Evolutionary conservation across 30 jellyfish, hydroid and myxozoan genomes (phyloP).

Genomic region (Hydractinia symbiolongicarpus): DNA sequence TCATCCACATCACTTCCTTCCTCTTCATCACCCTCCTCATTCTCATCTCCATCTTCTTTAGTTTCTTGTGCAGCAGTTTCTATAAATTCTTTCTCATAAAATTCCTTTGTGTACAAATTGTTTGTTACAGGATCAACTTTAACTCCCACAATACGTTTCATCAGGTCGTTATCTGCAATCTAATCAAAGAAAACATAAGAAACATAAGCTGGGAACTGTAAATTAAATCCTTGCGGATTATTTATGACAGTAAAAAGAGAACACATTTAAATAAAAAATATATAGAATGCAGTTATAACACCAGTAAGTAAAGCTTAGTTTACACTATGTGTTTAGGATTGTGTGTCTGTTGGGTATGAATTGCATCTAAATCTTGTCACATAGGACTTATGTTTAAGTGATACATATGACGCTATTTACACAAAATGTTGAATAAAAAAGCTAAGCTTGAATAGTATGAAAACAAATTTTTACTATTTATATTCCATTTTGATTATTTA

Average conservation of each 20-base stretch:
- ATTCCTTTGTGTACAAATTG: slow-evolving; percentile 52
- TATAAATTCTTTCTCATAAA: slow-evolving; percentile 20
- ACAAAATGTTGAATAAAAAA: too few relatives aligned
- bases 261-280: neutral
- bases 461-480: too few relatives aligned
- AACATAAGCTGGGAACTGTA: neutral
- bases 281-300: neutral
- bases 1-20: slow-evolving; percentile 38
- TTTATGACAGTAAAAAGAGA: neutral
- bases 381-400: too few relatives aligned
- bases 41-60: slow-evolving; percentile 46
- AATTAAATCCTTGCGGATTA: neutral
- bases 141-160: slow-evolving; percentile 45
- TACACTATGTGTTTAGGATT: neutral
- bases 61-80: slow-evolving; percentile 30
- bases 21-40: slow-evolving; percentile 40
- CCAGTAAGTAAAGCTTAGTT: neutral
- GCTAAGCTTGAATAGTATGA: too few relatives aligned
- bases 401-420: too few relatives aligned
- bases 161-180: slow-evolving; percentile 78
- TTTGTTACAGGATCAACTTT: slow-evolving; percentile 77
- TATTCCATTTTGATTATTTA: too few relatives aligned
- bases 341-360: too few relatives aligned
- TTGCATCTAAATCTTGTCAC: too few relatives aligned
- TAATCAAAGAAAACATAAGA: neutral